These are phyloP conservation scores for Hypomesus transpacificus DNA, from an alignment of 2,113 vertebrate genomes.

Conservation along the genomic window DNA sequence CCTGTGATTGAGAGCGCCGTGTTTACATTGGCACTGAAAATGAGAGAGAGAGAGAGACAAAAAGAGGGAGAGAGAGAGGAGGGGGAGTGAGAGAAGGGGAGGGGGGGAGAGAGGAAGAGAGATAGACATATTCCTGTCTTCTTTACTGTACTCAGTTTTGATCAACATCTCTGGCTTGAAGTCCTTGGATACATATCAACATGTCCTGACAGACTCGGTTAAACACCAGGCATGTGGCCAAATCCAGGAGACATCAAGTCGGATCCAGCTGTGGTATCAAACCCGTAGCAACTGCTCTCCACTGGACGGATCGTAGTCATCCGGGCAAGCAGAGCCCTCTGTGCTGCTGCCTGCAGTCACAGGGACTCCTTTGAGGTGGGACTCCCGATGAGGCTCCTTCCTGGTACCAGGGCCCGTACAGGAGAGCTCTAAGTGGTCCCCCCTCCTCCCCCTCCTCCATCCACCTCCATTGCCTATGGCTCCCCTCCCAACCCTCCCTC, in stretches of 20 bases:
- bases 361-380: slow-evolving; percentile 56
- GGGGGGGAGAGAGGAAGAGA: slow-evolving; percentile 2
- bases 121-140: background rate
- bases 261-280: slow-evolving; percentile 34
- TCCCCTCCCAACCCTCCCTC: slow-evolving; percentile 58
- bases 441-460: slow-evolving; percentile 51
- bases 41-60: slow-evolving; percentile 30
- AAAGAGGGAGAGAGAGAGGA: slow-evolving; percentile 22
- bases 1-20: slow-evolving; percentile 65
- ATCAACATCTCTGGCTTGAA: background rate
- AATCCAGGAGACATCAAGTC: slow-evolving; percentile 29
- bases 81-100: background rate
- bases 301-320: slow-evolving; percentile 35
- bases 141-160: slow-evolving; percentile 30
- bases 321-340: slow-evolving; percentile 42
- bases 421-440: slow-evolving; percentile 60
- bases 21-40: slow-evolving; percentile 62
- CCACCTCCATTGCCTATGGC: slow-evolving; percentile 69
- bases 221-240: slow-evolving; percentile 39
- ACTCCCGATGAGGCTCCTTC: slow-evolving; percentile 52
- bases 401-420: slow-evolving; percentile 35
- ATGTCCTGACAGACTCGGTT: slow-evolving; percentile 13
- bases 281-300: slow-evolving; percentile 22
- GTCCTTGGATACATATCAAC: slow-evolving; percentile 10
- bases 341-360: slow-evolving; percentile 39